A percentile compares a stretch with the other conserved stretches of the same genome.
Conservation (phyloP, 2,888 invertebrate genomes). For the Heteromurus nitidus region DNA sequence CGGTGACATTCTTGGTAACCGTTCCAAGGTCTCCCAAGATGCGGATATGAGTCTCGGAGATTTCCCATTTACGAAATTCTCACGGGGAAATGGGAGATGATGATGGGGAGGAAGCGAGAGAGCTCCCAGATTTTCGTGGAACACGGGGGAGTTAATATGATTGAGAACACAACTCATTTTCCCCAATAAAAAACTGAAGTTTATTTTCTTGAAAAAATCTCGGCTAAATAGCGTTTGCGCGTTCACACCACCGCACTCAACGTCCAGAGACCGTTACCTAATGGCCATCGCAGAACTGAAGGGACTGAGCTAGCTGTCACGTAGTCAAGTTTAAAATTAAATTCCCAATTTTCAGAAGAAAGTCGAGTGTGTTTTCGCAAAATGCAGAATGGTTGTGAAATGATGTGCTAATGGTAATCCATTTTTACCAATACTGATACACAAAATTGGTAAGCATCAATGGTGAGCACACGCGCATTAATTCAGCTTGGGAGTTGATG, state of each 20-base stretch:
- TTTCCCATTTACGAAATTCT: conserved; percentile 44
- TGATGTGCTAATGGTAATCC: not conserved
- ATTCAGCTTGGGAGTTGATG: conserved; percentile 14
- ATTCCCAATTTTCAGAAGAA: too few relatives aligned
- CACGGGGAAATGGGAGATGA: conserved; percentile 35
- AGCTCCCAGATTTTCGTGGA: conserved; percentile 44
- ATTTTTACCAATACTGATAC: not conserved
- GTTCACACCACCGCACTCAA: not conserved
- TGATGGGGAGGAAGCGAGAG: not conserved
- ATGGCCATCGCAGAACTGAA: conserved; percentile 41
- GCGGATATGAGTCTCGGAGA: conserved; percentile 52
- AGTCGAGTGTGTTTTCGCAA: too few relatives aligned
- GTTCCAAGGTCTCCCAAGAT: conserved; percentile 52
- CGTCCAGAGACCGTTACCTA: conserved; percentile 12
- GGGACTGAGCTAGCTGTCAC: conserved; percentile 42
- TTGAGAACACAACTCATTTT: conserved; percentile 42
- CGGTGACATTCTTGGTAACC: conserved; percentile 62
- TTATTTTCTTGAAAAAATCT: not conserved
- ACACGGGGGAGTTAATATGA: conserved; percentile 18
- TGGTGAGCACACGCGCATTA: too few relatives aligned
- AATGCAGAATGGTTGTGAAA: too few relatives aligned
- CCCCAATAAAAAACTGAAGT: not conserved
- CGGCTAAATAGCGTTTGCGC: too few relatives aligned
- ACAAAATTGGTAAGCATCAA: not conserved
- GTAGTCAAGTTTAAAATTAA: conserved; percentile 23